Evolutionary conservation across 1,140 invertebrate species (phyloP).

Genomic region (Sycobia sp.): DNA sequence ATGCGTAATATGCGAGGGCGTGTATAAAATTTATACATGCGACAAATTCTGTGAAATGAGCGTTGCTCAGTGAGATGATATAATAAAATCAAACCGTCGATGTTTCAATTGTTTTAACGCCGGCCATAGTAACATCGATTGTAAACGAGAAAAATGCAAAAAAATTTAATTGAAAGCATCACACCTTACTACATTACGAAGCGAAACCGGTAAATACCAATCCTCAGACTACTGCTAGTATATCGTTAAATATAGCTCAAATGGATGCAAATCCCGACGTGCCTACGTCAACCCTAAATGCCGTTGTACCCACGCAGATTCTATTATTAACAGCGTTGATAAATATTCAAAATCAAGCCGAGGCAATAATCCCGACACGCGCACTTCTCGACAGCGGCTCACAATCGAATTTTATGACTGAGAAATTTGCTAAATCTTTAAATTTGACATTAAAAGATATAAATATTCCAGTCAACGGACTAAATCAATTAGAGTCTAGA

Average conservation of each 20-base stretch:
- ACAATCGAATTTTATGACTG: slow-evolving; percentile 4
- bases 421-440: not conserved
- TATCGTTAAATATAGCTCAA: not conserved
- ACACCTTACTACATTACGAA: not conserved
- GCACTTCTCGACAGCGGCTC: not conserved
- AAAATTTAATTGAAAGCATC: not conserved
- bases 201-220: no score
- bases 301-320: not conserved
- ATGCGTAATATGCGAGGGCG: not conserved
- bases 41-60: not conserved
- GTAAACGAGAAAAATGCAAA: not conserved
- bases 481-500: no score
- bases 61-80: not conserved
- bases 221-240: no score
- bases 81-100: not conserved
- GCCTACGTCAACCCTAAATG: not conserved
- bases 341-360: not conserved
- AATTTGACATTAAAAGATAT: not conserved
- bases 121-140: not conserved
- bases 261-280: not conserved
- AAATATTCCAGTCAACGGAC: not conserved
- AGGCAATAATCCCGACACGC: not conserved
- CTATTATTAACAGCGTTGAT: not conserved
- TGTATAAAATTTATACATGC: not conserved
- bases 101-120: no score